Evolutionary conservation across 1,140 invertebrate species (phyloP), one percentile per base, ranked within the genome.

Genomic region (roundworm (Caenorhabditis elegans)): DNA sequence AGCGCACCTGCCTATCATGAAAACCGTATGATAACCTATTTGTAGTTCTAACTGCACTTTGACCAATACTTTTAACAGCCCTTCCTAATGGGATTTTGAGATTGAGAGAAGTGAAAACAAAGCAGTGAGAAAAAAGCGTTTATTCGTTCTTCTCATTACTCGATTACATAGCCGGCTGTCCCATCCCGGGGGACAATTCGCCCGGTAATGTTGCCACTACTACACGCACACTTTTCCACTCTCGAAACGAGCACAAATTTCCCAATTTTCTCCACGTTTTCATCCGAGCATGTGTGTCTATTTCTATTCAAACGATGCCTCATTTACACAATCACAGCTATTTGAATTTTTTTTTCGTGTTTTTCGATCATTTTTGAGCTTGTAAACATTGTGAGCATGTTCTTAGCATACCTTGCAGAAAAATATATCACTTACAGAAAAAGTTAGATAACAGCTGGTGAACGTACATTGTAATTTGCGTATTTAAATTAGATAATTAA

Each of bases 61-160:
- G n/a, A n/a, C n/a, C n/a, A n/a, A n/a, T n/a, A n/a, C n/a, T n/a
- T n/a, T n/a, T n/a, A n/a, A n/a, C n/a, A n/a, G n/a, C n/a, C n/a
- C n/a, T n/a, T n/a, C n/a, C n/a, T n/a, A n/a, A n/a, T n/a, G n/a
- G n/a, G 60, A 43, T 39, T 39, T 36, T 22, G 34, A 26, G 34
- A 36, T 8, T 26, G 60, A 39, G 43, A 70, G 43, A 70, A 19
- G 60, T 39, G 60, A 70, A 39, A 70, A 39, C 17, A 70, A 43
- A 34, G 26, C 17, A 22, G 60, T 43, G 39, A 22, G 43, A 53
- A n/a, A 34, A 26, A 70, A 70, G 34, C 60, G 60, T 70, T 70
- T 70, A 70, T 70, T 70, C 60, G 60, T 36, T 70, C 60, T 70
- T 70, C 26, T 70, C 60, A 70, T 70, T 70, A 70, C 60, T 70